Conservation (phyloP, 2,888 invertebrate genomes). For the Aleiodes alternator region DNA sequence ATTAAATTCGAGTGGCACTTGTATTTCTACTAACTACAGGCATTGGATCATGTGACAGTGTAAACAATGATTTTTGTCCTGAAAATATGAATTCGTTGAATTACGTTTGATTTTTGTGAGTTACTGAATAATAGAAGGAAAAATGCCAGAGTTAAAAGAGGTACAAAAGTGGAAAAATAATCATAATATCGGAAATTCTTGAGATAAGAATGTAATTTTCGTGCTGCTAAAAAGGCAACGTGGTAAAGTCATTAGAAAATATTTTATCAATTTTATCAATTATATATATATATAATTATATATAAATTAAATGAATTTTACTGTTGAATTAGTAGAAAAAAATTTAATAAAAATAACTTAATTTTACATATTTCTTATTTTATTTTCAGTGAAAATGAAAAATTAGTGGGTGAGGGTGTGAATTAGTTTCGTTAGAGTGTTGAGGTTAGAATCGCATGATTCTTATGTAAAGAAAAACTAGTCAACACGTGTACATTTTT, state of each 20-base stretch:
- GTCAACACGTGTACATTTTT: constrained; percentile 17
- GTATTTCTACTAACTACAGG: too few relatives aligned
- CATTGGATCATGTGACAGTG: constrained; percentile 18
- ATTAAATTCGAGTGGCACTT: background rate
- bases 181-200: constrained; percentile 11
- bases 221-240: background rate
- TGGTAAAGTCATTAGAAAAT: constrained; percentile 5
- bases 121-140: background rate
- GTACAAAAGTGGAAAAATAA: background rate
- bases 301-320: constrained; percentile 1
- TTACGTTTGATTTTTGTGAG: background rate
- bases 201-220: constrained; percentile 18
- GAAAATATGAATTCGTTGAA: background rate
- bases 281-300: too few relatives aligned
- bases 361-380: background rate
- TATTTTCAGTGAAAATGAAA: background rate
- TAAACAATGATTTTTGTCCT: constrained; percentile 21
- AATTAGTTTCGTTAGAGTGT: constrained; percentile 10
- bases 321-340: background rate
- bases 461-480: constrained; percentile 40
- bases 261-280: constrained; percentile 15
- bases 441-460: constrained; percentile 41
- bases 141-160: background rate
- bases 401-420: too few relatives aligned
- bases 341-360: background rate